Base-by-base conservation (phyloP, 2,113 vertebrate genomes). In the Turnix velox region DNA sequence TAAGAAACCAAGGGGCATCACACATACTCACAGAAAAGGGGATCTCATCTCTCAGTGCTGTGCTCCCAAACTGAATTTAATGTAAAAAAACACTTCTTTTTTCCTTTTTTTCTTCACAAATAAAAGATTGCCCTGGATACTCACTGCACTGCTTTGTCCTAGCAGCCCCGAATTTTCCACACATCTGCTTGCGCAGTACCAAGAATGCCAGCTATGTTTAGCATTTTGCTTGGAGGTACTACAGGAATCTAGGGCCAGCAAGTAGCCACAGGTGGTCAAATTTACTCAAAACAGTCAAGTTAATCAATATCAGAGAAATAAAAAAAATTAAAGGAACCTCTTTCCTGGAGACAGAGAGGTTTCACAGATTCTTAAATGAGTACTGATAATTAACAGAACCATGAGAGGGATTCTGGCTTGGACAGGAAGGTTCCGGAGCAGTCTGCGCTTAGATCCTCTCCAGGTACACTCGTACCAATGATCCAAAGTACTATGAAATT, bases 191-290 rank as follows among this genome's bases (percentile, higher is more conserved):
- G 3, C 27, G 45, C 57, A 54, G 61, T 89, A 76, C 45, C 48
- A 94, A 91, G 95, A 97, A 97, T 97, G 92, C 71, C 62, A 97
- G 92, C 85, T 95, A 98, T 95, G 96, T 51, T 59, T 22, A 95
- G 88, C 42, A 97, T 97, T 96, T 96, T 88, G 90, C 87, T 84
- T 95, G 63, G 81, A 97, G 94, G 95, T 96, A 66, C 83, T 77
- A 23, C 37, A 95, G 88, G 91, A 94, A 97, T 92, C 75, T 27
- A 80, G 43, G 86, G 87, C 96, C 97, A 96, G 66, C 76, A 86
- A 81, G 69, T 66, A 93, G 87, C 83, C 86, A 92, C 2, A 61
- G 93, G 94, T 52, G 25, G 71, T 14, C 90, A 96, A 79, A 95
- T 82, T 48, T 93, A 84, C 81, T 75, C 37, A 66, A 87, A 97